phyloP scores from a whole-genome alignment of 2,113 vertebrate species.

The Solea solea region DNA sequence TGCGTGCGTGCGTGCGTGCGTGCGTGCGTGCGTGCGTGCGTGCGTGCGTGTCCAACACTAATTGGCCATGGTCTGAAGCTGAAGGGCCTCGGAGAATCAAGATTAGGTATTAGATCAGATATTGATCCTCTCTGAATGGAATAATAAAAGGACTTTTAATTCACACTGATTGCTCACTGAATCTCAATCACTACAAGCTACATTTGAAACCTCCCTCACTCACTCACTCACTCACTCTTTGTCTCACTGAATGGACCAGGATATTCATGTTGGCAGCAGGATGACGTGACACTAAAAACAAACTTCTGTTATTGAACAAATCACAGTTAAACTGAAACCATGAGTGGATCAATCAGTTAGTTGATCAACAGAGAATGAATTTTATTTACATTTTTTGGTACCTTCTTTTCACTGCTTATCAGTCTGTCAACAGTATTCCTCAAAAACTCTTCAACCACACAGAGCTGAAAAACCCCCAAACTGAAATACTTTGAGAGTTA shows the following conservation, averaged over 20 bases:
- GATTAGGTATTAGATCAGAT: slow-evolving; percentile 50
- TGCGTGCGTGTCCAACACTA: slow-evolving; percentile 18
- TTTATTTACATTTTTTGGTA: too few relatives aligned
- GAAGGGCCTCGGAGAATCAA: slow-evolving; percentile 17
- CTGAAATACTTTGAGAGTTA: too few relatives aligned
- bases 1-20: not conserved
- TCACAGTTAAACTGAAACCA: too few relatives aligned
- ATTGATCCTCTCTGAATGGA: slow-evolving; percentile 66
- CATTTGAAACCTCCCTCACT: not conserved
- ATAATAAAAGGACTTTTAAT: slow-evolving; percentile 72
- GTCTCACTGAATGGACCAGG: not conserved
- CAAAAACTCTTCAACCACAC: too few relatives aligned
- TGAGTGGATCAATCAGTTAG: too few relatives aligned
- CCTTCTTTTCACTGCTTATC: too few relatives aligned
- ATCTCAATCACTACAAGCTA: not conserved
- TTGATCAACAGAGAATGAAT: too few relatives aligned
- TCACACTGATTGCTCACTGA: slow-evolving; percentile 38
- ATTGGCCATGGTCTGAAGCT: slow-evolving; percentile 30
- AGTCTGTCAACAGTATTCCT: too few relatives aligned
- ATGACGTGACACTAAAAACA: too few relatives aligned
- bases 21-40: not conserved
- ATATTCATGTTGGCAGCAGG: not conserved
- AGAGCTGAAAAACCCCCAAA: too few relatives aligned
- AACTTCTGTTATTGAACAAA: too few relatives aligned
- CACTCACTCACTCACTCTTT: not conserved